phyloP scores from a whole-genome alignment of 64 coral and sea anemone genomes.

The Platygyra sinensis region DNA sequence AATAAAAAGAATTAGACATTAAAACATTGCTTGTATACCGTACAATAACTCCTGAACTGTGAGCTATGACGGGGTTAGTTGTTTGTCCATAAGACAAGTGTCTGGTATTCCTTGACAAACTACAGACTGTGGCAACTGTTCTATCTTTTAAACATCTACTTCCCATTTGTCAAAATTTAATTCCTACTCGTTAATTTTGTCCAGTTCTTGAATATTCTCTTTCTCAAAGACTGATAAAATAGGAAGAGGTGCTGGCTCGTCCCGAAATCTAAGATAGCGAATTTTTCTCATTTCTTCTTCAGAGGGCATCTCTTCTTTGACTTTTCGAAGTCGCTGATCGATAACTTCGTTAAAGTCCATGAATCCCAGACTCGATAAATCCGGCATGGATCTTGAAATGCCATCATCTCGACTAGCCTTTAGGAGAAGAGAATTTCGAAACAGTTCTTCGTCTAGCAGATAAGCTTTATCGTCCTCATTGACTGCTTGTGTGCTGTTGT shows the following conservation, averaged over 20 bases:
- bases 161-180: neutral
- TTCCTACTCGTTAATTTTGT: constrained; percentile 34
- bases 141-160: neutral
- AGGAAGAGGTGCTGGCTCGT: constrained; percentile 32
- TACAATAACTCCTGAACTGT: neutral
- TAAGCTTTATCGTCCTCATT: neutral
- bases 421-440: constrained; percentile 71
- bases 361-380: constrained; percentile 78
- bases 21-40: no score
- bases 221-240: constrained; percentile 61
- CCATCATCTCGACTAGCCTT: constrained; percentile 57
- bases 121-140: no score
- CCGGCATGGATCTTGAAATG: constrained; percentile 48
- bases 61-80: neutral
- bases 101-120: neutral
- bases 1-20: neutral
- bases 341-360: constrained; percentile 97
- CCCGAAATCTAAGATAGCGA: constrained; percentile 68
- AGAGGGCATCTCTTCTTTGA: constrained; percentile 63
- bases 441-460: constrained; percentile 53
- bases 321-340: constrained; percentile 64
- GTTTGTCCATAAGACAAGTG: neutral
- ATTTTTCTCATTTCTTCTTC: constrained; percentile 86
- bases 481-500: neutral
- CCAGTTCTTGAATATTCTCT: constrained; percentile 8